These are phyloP conservation scores for Pogonomyrmex barbatus DNA, from an alignment of 1,140 invertebrate genomes.

Conservation along the genomic window DNA sequence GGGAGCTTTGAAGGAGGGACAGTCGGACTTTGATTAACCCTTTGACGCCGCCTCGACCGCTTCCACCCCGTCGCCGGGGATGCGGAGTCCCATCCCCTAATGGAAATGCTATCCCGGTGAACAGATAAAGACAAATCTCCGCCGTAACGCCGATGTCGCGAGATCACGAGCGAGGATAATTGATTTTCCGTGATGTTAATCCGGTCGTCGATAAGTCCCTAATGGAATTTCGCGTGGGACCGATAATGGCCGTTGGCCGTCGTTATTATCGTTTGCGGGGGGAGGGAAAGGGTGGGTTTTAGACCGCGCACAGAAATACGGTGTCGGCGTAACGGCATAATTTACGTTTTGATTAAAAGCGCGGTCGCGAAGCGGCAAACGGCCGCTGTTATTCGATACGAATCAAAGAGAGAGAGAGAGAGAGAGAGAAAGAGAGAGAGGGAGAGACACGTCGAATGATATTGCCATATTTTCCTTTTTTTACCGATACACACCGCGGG, in stretches of 20 bases:
- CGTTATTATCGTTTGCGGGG: conserved; percentile 12
- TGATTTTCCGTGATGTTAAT: conserved; percentile 33
- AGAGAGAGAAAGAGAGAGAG: too few relatives aligned
- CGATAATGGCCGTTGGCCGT: not conserved
- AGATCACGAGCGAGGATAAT: conserved; percentile 23
- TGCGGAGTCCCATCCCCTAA: conserved; percentile 16
- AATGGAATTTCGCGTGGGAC: not conserved
- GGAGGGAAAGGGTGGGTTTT: not conserved
- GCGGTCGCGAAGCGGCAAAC: not conserved
- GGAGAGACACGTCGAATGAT: conserved; percentile 9
- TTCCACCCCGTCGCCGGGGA: conserved; percentile 10
- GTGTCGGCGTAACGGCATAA: conserved; percentile 28
- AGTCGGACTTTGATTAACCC: conserved; percentile 62
- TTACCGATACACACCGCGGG: not conserved
- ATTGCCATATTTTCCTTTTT: conserved; percentile 23
- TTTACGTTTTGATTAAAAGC: conserved; percentile 46
- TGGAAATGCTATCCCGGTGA: conserved; percentile 39
- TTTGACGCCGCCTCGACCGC: conserved; percentile 31
- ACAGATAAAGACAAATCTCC: conserved; percentile 25
- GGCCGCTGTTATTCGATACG: conserved; percentile 17
- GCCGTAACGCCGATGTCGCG: conserved; percentile 1
- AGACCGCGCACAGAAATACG: not conserved
- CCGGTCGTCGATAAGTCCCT: conserved; percentile 14
- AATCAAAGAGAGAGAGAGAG: conserved; percentile 5
- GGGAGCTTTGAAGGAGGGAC: conserved; percentile 39